A percentile compares a stretch with the other conserved stretches of the same genome.
Evolutionary conservation across 2,888 invertebrate genomes (phyloP).

Genomic region (Perithous albicinctus): DNA sequence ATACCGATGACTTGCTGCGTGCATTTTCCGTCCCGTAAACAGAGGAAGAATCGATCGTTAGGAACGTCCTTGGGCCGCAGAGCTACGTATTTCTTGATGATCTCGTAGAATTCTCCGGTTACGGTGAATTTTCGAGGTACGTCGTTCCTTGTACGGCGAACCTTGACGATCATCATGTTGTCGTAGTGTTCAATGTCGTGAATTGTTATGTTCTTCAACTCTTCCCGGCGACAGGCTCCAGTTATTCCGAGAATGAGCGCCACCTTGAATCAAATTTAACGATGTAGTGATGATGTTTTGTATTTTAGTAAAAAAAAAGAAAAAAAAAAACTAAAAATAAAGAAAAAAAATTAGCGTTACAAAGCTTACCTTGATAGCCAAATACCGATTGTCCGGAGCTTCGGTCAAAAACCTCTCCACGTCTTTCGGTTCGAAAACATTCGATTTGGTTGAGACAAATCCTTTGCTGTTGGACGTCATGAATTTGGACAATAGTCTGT

Average conservation of each 20-base stretch:
- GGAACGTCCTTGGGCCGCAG: slow-evolving; percentile 16
- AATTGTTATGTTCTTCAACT: slow-evolving; percentile 40
- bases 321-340: no score
- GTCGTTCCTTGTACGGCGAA: slow-evolving; percentile 48
- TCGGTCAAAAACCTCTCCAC: not conserved
- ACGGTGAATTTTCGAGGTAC: slow-evolving; percentile 38
- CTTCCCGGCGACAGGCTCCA: slow-evolving; percentile 40
- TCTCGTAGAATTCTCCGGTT: slow-evolving; percentile 37
- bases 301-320: no score
- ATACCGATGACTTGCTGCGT: slow-evolving; percentile 66
- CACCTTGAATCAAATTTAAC: slow-evolving; percentile 31
- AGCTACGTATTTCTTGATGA: slow-evolving; percentile 45
- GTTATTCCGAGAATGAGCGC: slow-evolving; percentile 43
- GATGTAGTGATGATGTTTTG: not conserved
- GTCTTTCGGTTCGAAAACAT: not conserved
- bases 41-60: slow-evolving; percentile 46
- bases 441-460: not conserved
- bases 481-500: slow-evolving; percentile 23
- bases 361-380: not conserved
- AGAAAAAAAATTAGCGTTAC: not conserved
- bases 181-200: slow-evolving; percentile 32
- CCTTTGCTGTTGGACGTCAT: not conserved
- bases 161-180: slow-evolving; percentile 33
- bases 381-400: not conserved
- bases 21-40: slow-evolving; percentile 43